phyloP scores from a whole-genome alignment of 1,140 invertebrate species.

The Monomorium pharaonis region DNA sequence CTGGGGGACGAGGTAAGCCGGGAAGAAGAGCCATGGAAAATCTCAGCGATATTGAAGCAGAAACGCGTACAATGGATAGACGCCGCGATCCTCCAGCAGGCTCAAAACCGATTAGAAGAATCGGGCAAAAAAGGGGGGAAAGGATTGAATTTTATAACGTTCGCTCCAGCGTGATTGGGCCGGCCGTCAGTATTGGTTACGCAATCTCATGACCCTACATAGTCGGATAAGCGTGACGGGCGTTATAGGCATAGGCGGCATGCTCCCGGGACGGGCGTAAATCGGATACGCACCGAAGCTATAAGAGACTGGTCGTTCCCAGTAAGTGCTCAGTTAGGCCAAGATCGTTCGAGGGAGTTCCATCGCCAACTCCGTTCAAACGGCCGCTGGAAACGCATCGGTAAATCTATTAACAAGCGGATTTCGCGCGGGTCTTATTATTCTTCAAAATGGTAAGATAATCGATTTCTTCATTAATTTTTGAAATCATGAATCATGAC shows the following conservation, averaged over 20 bases:
- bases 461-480: not conserved
- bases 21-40: not conserved
- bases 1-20: not conserved
- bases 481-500: no score
- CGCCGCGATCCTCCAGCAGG: no score
- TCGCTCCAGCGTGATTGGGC: not conserved
- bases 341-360: conserved; percentile 61
- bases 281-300: conserved; percentile 48
- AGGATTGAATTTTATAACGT: conserved; percentile 7
- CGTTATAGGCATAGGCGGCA: conserved; percentile 21
- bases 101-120: not conserved
- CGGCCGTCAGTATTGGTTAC: not conserved
- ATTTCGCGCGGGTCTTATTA: not conserved
- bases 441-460: conserved; percentile 8
- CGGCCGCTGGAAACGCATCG: not conserved
- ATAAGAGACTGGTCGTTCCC: conserved; percentile 58
- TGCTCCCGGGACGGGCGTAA: conserved; percentile 17
- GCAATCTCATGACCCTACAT: conserved; percentile 35
- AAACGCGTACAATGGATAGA: not conserved
- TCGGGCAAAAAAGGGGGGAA: conserved; percentile 4
- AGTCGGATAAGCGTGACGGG: conserved; percentile 43
- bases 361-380: conserved; percentile 61
- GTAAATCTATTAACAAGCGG: not conserved
- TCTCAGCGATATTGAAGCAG: not conserved
- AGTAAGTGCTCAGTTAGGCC: conserved; percentile 38